Evolutionary conservation across 2,113 vertebrate species (phyloP), one percentile per base, ranked within the genome.

Genomic region (Piaya cayana): DNA sequence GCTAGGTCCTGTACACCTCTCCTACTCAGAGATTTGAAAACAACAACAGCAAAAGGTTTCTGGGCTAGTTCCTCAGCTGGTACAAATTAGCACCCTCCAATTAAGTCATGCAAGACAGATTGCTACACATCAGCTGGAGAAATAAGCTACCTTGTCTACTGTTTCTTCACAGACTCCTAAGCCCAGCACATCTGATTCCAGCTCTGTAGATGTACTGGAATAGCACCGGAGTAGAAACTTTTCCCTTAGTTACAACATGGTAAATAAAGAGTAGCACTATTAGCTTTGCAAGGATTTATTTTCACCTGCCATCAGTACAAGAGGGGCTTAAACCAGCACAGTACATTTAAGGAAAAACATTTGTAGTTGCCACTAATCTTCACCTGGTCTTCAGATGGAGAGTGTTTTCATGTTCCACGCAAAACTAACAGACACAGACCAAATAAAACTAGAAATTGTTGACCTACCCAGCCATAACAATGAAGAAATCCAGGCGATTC

Each of bases 401-500:
- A 64, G 27, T 9, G 7, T 47, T 29, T 37, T 77, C 30, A 30
- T 70, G 6, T 49, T 71, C 19, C 19, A 29, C 49, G 32, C 15
- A 70, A 56, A 34, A 47, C 30, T 14, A 56, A 6, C 15, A 86
- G 85, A 87, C 15, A n/a, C 14, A 58, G n/a, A 91, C 58, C 8
- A 71, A 81, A 91, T 6, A 84, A 76, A 34, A 2, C 5, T 32
- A n/a, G 29, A 91, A 63, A 34, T 4, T 55, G 34, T 45, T 8
- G 19, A 97, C 98, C 95, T 98, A 99, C 99, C 99, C 99, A 42
- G 99, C 99, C 99, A 99, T 99, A 86, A 99, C 99, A 56, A 99
- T 99, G 88, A 99, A 99, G 98, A 99, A 99, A 85, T 99, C 99
- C 98, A 99, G 97, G 12, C 99, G 98, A 96, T 99, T 99, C 99